Base-by-base conservation (phyloP, 2,888 invertebrate genomes). In the Synergus umbraculus region DNA sequence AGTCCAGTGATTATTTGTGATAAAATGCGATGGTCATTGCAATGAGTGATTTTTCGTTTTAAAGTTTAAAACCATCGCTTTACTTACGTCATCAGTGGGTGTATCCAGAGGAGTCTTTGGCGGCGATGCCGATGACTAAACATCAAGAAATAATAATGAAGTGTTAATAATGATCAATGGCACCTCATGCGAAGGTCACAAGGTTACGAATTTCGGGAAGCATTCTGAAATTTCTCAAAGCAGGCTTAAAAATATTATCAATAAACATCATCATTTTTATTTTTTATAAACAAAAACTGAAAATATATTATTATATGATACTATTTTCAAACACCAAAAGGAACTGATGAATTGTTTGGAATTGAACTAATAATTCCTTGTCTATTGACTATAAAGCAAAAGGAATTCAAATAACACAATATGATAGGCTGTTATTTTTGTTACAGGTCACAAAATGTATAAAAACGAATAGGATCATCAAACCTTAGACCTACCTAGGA, bases 91-190 rank as follows among this genome's bases (percentile, higher is more conserved):
- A 81, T 87, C 37, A 54, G 37, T 85, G 67, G 83, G 84, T 77
- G 86, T 82, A 67, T 91, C 90, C 89, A 89, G 88, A 69, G 90
- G 90, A 82, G 90, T 90, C 88, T 91, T 91, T 82, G 90, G 89
- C 46, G 90, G 87, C 82, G 90, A 89, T 78, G 88, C 87, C 83
- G 89, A 86, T 83, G 90, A 90, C 91, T 91, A 89, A 88, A 88
- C 88, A 89, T 85, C 88, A 86, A 90, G 85, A 89, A 90, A 90
- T 86, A 88, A 90, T 87, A 89, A 89, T 86, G 86, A 86, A 81
- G 86, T 87, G 88, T 89, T 89, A 90, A 89, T 89, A 87, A 88
- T 89, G 85, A 88, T 82, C 84, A 84, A 85, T 86, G 85, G 85
- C 83, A 83, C 84, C 79, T 80, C 86, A 89, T 88, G 88, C 88